These are phyloP conservation scores for Fistularia tabacaria DNA, from an alignment of 2,797 vertebrate genomes.

Conservation along the genomic window DNA sequence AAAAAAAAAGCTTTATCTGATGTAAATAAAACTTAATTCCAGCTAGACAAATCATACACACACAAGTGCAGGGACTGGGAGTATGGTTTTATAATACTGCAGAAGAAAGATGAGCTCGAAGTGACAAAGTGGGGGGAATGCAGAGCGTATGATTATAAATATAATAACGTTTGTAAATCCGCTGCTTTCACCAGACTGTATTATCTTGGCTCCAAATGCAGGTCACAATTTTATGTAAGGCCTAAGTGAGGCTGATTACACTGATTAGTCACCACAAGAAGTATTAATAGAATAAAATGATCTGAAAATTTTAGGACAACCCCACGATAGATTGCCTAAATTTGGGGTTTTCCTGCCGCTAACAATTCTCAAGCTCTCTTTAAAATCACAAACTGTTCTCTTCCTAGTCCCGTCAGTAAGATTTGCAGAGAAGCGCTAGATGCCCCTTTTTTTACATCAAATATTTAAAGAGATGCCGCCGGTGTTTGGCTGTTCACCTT, in stretches of 20 bases:
- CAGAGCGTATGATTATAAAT: conserved; percentile 20
- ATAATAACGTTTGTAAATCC: conserved; percentile 44
- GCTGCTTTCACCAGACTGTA: conserved; percentile 43
- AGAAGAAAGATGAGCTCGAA: conserved; percentile 19
- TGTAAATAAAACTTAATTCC: too few relatives aligned
- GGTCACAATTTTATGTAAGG: conserved; percentile 42
- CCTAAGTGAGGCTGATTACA: conserved; percentile 32
- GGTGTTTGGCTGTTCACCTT: conserved; percentile 20
- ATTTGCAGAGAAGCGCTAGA: conserved; percentile 13
- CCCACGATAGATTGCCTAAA: not conserved
- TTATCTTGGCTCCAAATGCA: conserved; percentile 42
- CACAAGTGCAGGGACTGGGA: too few relatives aligned
- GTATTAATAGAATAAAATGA: conserved; percentile 35
- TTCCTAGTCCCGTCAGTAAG: conserved; percentile 20
- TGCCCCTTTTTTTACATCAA: conserved; percentile 30
- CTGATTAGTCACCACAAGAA: conserved; percentile 31
- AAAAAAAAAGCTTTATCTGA: too few relatives aligned
- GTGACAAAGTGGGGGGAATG: conserved; percentile 39
- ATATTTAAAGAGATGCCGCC: conserved; percentile 33
- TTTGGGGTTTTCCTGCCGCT: conserved; percentile 7
- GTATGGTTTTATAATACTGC: not conserved
- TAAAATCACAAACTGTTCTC: conserved; percentile 36
- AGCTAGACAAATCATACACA: too few relatives aligned
- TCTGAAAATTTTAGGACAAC: conserved; percentile 17
- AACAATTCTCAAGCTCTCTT: too few relatives aligned